These are phyloP conservation scores for Oreochromis niloticus DNA, from an alignment of 2,113 vertebrate genomes.

Conservation along the genomic window DNA sequence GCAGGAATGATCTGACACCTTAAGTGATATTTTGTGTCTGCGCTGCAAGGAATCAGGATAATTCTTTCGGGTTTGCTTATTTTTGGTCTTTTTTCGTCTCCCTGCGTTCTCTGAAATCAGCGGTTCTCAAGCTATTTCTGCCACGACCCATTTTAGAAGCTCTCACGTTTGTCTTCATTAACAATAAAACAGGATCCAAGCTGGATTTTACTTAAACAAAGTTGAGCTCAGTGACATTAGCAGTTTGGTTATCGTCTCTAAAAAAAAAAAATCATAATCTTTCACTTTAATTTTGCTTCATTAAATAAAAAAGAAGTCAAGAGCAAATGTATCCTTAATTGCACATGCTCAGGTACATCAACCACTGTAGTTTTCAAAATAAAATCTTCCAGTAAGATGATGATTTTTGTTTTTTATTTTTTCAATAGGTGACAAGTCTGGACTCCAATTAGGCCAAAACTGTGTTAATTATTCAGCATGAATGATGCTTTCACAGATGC, in stretches of 20 bases:
- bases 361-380: background rate
- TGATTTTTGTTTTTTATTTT: background rate
- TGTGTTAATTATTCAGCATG: background rate
- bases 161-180: background rate
- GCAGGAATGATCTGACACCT: background rate
- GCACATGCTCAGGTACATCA: background rate
- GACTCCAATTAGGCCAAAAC: background rate
- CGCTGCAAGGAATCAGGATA: background rate
- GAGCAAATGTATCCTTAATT: background rate
- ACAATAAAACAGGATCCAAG: background rate
- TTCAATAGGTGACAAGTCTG: background rate
- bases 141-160: background rate
- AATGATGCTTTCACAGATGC: background rate
- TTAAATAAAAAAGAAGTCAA: background rate
- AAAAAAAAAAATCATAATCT: background rate
- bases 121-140: background rate
- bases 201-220: background rate
- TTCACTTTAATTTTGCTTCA: background rate
- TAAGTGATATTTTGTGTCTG: slow-evolving; percentile 47
- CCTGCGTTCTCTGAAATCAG: background rate
- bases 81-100: background rate
- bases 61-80: background rate
- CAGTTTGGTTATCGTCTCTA: background rate
- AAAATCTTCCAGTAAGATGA: background rate
- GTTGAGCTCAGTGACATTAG: background rate